phyloP scores from a whole-genome alignment of 2,113 vertebrate species.

The Naja naja region DNA sequence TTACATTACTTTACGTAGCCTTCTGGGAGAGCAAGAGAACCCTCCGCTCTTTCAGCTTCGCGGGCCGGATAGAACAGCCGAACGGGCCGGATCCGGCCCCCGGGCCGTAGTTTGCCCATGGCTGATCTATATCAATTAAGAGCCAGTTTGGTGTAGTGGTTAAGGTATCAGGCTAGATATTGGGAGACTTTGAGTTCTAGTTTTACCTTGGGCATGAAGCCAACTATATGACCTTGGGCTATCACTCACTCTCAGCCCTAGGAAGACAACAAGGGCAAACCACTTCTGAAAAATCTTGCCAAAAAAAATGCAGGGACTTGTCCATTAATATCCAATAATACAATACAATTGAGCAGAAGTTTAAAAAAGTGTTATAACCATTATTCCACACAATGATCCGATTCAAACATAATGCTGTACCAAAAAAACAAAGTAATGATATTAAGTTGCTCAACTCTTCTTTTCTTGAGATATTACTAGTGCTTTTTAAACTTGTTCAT shows the following conservation, averaged over 20 bases:
- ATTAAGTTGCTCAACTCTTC: background rate
- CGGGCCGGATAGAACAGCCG: too few relatives aligned
- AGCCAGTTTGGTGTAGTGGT: background rate
- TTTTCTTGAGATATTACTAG: background rate
- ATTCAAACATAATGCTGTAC: background rate
- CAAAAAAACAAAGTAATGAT: background rate
- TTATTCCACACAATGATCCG: background rate
- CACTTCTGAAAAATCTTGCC: background rate
- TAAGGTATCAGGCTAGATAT: background rate
- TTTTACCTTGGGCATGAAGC: background rate
- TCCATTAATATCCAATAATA: background rate
- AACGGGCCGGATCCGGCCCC: too few relatives aligned
- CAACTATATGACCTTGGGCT: background rate
- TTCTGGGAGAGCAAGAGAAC: too few relatives aligned
- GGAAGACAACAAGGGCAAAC: background rate
- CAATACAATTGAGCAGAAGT: background rate
- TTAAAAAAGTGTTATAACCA: background rate
- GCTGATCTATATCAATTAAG: background rate
- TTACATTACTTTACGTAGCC: too few relatives aligned
- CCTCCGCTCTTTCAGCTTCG: too few relatives aligned
- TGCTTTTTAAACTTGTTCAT: background rate
- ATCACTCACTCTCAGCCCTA: background rate
- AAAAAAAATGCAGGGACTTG: background rate
- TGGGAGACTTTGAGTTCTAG: background rate
- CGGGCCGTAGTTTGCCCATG: too few relatives aligned